Conservation (phyloP, 2,888 invertebrate genomes). For the Nipponacmea schrenckii region DNA sequence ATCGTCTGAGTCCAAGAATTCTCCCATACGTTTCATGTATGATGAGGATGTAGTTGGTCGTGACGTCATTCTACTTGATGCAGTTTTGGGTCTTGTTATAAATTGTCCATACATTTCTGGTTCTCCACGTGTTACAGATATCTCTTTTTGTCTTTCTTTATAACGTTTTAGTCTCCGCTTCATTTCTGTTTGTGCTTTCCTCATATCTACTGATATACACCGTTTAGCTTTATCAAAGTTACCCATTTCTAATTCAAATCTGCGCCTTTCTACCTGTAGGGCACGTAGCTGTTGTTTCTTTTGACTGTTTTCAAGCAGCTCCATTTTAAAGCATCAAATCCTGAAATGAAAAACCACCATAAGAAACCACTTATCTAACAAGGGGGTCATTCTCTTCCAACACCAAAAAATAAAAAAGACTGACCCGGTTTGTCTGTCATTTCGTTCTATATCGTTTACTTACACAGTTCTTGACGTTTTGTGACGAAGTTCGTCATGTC, state of each 20-base stretch:
- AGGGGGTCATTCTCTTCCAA: too few species aligned
- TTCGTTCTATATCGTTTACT: too few species aligned
- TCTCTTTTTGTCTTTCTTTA: conserved; percentile 31
- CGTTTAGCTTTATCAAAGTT: conserved; percentile 26
- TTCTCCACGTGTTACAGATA: conserved; percentile 12
- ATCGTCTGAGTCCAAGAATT: conserved; percentile 11
- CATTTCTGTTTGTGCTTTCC: conserved; percentile 30
- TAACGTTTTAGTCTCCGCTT: conserved; percentile 29
- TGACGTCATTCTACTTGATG: neutral
- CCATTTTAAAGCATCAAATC: neutral
- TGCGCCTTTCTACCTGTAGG: conserved; percentile 23
- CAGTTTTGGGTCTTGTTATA: conserved; percentile 13
- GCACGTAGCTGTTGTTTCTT: conserved; percentile 27
- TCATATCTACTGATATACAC: conserved; percentile 30
- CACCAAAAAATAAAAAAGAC: too few species aligned
- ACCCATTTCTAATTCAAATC: conserved; percentile 23
- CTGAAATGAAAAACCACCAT: neutral
- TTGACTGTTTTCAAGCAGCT: conserved; percentile 19
- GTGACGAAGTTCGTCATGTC: too few species aligned
- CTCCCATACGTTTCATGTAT: conserved; percentile 11
- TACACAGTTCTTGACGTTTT: too few species aligned
- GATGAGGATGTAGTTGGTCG: conserved; percentile 17
- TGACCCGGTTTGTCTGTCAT: too few species aligned
- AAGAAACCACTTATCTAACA: too few species aligned
- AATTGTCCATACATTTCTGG: conserved; percentile 21